A percentile compares a stretch with the other conserved stretches of the same genome.
Evolutionary conservation across 2,888 invertebrate species (phyloP).

Genomic region (Caenorhabditis panamensis): DNA sequence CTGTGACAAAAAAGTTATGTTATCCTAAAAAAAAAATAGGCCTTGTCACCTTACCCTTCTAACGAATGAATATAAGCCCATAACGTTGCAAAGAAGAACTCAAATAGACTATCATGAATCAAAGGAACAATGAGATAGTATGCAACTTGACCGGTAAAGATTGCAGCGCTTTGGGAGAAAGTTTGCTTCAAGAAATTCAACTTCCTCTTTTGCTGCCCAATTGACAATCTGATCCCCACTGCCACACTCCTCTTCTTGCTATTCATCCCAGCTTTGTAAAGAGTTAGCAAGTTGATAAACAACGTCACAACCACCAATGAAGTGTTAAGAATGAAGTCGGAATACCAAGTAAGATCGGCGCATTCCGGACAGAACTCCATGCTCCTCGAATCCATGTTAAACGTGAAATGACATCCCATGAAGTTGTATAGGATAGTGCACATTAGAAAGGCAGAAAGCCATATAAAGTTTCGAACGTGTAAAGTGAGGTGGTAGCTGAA

Average conservation of each 20-base stretch:
- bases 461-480: neutral
- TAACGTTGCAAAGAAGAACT: constrained; percentile 8
- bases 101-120: neutral
- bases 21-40: too few species aligned
- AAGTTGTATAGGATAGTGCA: constrained; percentile 10
- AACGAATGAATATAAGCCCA: constrained; percentile 28
- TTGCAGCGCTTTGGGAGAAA: constrained; percentile 19
- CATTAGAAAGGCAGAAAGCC: neutral
- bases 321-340: constrained; percentile 35
- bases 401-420: constrained; percentile 24
- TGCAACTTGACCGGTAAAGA: constrained; percentile 22
- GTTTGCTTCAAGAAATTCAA: constrained; percentile 23
- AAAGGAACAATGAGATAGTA: constrained; percentile 26
- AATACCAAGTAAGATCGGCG: constrained; percentile 24
- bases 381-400: neutral
- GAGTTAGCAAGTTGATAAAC: constrained; percentile 19
- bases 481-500: constrained; percentile 17
- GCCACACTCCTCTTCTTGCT: neutral
- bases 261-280: constrained; percentile 15
- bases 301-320: constrained; percentile 17
- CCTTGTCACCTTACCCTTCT: too few species aligned
- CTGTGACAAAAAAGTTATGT: too few species aligned
- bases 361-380: constrained; percentile 20
- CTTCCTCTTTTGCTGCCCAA: neutral
- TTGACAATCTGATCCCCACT: neutral